These are phyloP conservation scores for Tauraco hartlaubi DNA, from an alignment of 2,797 vertebrate species.

Conservation along the genomic window DNA sequence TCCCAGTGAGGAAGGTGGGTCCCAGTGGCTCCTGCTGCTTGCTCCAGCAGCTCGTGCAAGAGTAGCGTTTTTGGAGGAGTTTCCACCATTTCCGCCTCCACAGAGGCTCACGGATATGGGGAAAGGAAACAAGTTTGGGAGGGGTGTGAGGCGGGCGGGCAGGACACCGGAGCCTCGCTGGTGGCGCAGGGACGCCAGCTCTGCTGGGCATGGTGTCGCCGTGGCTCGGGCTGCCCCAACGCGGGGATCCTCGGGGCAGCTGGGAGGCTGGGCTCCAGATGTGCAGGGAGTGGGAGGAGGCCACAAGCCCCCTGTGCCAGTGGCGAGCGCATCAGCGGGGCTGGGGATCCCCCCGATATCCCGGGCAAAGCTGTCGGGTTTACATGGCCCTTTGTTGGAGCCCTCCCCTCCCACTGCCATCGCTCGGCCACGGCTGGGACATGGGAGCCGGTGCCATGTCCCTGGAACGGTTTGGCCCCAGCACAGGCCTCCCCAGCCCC, in stretches of 20 bases:
- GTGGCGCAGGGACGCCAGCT: accelerated
- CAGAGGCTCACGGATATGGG: background rate
- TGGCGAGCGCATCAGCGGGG: accelerated
- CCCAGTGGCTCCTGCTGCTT: accelerated
- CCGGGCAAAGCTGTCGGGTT: accelerated
- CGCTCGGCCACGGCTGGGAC: accelerated
- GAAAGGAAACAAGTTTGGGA: background rate
- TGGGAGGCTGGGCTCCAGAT: background rate
- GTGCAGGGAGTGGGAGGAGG: background rate
- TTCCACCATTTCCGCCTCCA: background rate
- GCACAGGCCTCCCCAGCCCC: background rate
- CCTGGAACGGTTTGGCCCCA: background rate
- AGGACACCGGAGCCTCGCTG: accelerated
- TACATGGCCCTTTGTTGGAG: background rate
- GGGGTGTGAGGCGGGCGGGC: background rate
- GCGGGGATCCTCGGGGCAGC: background rate
- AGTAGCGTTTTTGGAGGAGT: background rate
- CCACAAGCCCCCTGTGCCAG: too few species aligned
- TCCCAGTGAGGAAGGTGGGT: accelerated
- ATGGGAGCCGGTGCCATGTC: accelerated
- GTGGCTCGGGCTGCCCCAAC: accelerated
- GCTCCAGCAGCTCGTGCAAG: background rate
- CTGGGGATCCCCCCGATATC: background rate
- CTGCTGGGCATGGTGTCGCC: accelerated
- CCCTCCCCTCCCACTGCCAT: background rate